A percentile compares a stretch with the other conserved stretches of the same genome.
phyloP scores from a whole-genome alignment of 2,888 invertebrate genomes.

The Ophioninae sp. region DNA sequence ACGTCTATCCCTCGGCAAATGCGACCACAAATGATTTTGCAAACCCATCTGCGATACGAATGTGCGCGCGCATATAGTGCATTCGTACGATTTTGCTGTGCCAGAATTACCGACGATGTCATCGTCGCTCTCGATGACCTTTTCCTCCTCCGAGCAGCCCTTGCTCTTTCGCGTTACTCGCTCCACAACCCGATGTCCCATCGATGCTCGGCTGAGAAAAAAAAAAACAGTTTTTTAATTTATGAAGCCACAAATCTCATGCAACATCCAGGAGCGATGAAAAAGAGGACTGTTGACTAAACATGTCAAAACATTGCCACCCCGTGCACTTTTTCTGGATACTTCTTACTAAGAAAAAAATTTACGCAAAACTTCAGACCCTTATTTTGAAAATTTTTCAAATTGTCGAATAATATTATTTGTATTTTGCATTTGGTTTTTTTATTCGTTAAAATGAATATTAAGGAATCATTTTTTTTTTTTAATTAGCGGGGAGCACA shows the following conservation, averaged over 20 bases:
- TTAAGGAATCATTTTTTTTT: no score
- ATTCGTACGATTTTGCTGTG: conserved; percentile 82
- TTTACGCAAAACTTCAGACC: no score
- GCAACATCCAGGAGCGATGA: background rate
- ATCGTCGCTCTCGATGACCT: conserved; percentile 65
- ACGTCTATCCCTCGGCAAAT: conserved; percentile 80
- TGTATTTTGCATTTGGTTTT: no score
- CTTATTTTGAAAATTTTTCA: no score
- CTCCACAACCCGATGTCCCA: conserved; percentile 16
- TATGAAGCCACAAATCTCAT: background rate
- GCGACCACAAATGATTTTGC: conserved; percentile 85
- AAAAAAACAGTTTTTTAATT: background rate
- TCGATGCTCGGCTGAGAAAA: conserved; percentile 29
- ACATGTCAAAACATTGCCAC: no score
- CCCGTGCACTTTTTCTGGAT: no score
- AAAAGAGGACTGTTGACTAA: background rate
- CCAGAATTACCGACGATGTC: conserved; percentile 36
- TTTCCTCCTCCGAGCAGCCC: conserved; percentile 43
- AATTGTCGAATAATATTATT: no score
- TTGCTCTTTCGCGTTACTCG: conserved; percentile 47
- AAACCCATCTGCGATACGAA: conserved; percentile 84
- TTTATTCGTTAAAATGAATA: no score
- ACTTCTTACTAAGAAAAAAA: no score
- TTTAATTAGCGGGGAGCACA: no score
- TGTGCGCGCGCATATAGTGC: conserved; percentile 83